Conservation (phyloP, 2,888 invertebrate species). For the Andricus curvator region DNA sequence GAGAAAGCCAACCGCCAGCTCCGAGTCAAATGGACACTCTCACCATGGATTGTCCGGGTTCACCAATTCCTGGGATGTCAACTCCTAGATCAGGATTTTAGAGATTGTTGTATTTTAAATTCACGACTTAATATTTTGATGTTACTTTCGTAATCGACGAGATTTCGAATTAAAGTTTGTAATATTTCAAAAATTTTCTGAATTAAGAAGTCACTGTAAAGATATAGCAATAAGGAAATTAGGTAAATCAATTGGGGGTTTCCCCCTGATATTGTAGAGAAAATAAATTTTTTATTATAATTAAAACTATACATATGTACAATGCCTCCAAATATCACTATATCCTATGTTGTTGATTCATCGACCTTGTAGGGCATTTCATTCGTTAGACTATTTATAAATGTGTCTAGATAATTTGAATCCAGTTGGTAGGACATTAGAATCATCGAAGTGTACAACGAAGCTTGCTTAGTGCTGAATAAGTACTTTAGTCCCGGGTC, state of each 20-base stretch:
- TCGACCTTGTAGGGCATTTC: not conserved
- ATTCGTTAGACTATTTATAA: not conserved
- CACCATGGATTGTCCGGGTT: constrained; percentile 88
- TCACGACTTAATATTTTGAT: not conserved
- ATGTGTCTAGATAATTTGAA: constrained; percentile 67
- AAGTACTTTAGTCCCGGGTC: constrained; percentile 66
- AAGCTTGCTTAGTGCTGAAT: constrained; percentile 66
- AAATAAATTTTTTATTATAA: constrained; percentile 4
- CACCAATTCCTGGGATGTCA: constrained; percentile 91
- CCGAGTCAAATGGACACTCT: constrained; percentile 82
- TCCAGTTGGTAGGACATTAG: constrained; percentile 73
- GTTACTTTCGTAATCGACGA: not conserved
- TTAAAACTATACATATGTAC: not conserved
- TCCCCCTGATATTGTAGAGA: not conserved
- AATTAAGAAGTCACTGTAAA: no score
- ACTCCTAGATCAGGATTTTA: constrained; percentile 75
- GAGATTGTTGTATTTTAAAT: not conserved
- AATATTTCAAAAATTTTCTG: not conserved
- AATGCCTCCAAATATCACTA: not conserved
- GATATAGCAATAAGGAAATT: not conserved
- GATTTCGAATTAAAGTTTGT: not conserved
- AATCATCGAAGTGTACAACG: constrained; percentile 72
- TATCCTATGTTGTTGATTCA: not conserved
- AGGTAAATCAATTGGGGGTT: not conserved
- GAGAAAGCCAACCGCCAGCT: constrained; percentile 83